Evolutionary conservation across 2,113 vertebrate genomes (phyloP).

Genomic region (Condylura cristata): DNA sequence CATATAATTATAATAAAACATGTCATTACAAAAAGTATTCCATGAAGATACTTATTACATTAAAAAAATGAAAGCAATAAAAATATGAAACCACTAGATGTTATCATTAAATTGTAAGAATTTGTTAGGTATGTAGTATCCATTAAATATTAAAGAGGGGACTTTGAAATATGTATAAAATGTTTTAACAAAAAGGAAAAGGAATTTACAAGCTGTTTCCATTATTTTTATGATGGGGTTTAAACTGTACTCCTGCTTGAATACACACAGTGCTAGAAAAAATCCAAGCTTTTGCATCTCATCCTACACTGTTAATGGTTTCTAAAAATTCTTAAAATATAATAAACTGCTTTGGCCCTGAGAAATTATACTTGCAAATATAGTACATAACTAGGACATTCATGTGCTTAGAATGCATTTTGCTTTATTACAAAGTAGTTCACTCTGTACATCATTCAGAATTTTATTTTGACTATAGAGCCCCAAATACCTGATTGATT

Average conservation of each 20-base stretch:
- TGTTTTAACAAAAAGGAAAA: constrained; percentile 69
- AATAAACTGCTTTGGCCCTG: constrained; percentile 50
- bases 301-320: constrained; percentile 43
- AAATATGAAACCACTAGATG: background rate
- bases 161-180: constrained; percentile 55
- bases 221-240: constrained; percentile 53
- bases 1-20: background rate
- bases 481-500: background rate
- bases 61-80: background rate
- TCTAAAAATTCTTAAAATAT: constrained; percentile 55
- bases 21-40: background rate
- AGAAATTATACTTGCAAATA: constrained; percentile 43
- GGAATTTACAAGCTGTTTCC: background rate
- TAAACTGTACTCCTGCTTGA: constrained; percentile 55
- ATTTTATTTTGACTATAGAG: background rate
- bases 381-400: constrained; percentile 50
- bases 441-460: background rate
- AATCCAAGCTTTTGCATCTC: constrained; percentile 49
- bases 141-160: background rate
- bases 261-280: background rate
- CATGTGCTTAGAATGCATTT: constrained; percentile 20
- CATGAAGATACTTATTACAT: background rate
- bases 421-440: constrained; percentile 23
- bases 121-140: background rate
- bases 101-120: background rate